Evolutionary conservation across 2,113 vertebrate genomes (phyloP).

Genomic region (Oceanites oceanicus): DNA sequence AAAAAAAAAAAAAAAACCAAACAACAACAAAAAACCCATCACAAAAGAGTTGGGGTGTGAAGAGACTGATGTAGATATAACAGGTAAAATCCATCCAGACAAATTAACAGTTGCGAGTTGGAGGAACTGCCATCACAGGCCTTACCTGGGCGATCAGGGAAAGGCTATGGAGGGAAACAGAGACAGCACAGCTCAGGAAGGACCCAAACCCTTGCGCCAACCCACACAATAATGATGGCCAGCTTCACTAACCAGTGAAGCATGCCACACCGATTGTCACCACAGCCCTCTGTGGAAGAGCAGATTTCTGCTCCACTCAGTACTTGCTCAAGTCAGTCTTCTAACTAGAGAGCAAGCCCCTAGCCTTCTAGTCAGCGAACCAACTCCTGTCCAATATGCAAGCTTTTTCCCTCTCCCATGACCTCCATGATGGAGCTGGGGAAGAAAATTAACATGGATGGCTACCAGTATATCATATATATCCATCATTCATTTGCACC

Average conservation of each 20-base stretch:
- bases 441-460: neutral
- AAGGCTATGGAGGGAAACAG: slow-evolving; percentile 56
- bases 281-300: neutral
- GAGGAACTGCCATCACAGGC: slow-evolving; percentile 70
- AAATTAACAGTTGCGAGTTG: slow-evolving; percentile 67
- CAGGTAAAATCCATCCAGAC: neutral
- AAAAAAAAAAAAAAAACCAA: neutral
- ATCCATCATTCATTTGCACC: neutral
- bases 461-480: neutral
- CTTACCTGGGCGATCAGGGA: slow-evolving; percentile 69
- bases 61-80: neutral
- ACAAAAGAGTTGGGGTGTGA: neutral
- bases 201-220: neutral
- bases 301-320: neutral
- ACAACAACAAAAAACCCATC: neutral
- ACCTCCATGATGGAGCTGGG: neutral
- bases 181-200: neutral
- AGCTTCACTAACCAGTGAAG: neutral
- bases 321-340: neutral
- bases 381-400: neutral
- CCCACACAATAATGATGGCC: neutral
- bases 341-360: neutral
- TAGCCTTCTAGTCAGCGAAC: neutral
- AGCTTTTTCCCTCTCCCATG: neutral
- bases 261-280: too few species aligned